Percentiles rank a stretch among this genome's conserved stretches.
These are phyloP conservation scores for Cephus sareptanus DNA, from an alignment of 2,888 invertebrate genomes.

Conservation along the genomic window DNA sequence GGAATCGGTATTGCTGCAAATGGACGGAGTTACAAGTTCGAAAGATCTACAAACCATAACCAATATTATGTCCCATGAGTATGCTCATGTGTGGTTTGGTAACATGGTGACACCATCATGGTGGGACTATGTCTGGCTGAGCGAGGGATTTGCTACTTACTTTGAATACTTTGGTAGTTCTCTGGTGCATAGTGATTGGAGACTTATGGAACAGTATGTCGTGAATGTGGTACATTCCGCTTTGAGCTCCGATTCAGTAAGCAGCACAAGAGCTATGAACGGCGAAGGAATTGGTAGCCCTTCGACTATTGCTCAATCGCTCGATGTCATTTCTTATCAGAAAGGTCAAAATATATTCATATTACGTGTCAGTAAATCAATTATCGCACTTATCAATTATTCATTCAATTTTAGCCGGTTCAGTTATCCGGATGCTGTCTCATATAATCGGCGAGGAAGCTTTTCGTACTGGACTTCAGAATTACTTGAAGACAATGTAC, in stretches of 20 bases:
- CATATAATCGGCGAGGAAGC: slow-evolving; percentile 68
- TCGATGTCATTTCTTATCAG: slow-evolving; percentile 73
- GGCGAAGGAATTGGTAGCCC: slow-evolving; percentile 67
- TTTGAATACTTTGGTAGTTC: slow-evolving; percentile 62
- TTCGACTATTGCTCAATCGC: slow-evolving; percentile 68
- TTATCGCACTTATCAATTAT: neutral
- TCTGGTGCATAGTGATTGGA: slow-evolving; percentile 57
- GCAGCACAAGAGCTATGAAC: slow-evolving; percentile 70
- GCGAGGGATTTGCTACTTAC: slow-evolving; percentile 69
- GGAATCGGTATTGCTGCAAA: slow-evolving; percentile 40
- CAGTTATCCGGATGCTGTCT: slow-evolving; percentile 71
- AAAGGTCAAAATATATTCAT: slow-evolving; percentile 67
- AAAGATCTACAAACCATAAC: slow-evolving; percentile 27
- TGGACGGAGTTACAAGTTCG: slow-evolving; percentile 28
- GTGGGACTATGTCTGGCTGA: slow-evolving; percentile 64
- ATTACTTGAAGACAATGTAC: slow-evolving; percentile 66
- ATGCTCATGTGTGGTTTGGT: slow-evolving; percentile 69
- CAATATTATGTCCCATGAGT: slow-evolving; percentile 67
- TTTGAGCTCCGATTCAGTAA: slow-evolving; percentile 62
- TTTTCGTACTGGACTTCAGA: slow-evolving; percentile 70
- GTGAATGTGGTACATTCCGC: slow-evolving; percentile 59
- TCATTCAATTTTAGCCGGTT: slow-evolving; percentile 38
- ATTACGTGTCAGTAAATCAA: neutral
- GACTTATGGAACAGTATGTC: slow-evolving; percentile 65
- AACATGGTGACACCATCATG: slow-evolving; percentile 60